Percentiles rank a stretch among this genome's conserved stretches.
phyloP scores from a whole-genome alignment of 2,113 vertebrate species.

The Pseudopodoces humilis region DNA sequence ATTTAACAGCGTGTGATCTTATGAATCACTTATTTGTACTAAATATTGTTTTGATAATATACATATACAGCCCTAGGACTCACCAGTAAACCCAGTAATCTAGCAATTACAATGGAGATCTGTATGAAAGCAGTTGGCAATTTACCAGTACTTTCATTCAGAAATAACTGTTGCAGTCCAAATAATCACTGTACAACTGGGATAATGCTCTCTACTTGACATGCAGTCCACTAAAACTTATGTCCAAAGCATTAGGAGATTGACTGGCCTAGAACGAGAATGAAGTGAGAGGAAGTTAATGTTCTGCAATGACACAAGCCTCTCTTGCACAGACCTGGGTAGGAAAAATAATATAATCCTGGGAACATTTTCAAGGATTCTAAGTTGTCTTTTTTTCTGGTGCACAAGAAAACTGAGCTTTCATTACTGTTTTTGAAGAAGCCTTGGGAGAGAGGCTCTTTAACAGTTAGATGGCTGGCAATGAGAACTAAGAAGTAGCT shows the following conservation, averaged over 20 bases:
- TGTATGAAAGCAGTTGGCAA: background rate
- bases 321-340: background rate
- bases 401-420: background rate
- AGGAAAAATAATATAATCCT: background rate
- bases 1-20: background rate
- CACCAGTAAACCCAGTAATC: background rate
- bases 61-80: background rate
- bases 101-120: background rate
- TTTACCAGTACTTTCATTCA: background rate
- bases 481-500: background rate
- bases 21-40: background rate
- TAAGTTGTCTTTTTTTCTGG: background rate
- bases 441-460: background rate
- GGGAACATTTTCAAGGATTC: background rate
- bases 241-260: background rate
- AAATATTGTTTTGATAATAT: background rate
- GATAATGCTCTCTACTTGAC: background rate
- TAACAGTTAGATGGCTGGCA: background rate
- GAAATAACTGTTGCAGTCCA: background rate
- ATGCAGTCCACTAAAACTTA: background rate
- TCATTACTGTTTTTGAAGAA: background rate
- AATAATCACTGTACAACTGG: background rate
- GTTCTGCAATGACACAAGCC: background rate
- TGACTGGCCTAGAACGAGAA: background rate
- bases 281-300: background rate